phyloP scores from a whole-genome alignment of 2,113 vertebrate species.

The Gymnorhina tibicen region DNA sequence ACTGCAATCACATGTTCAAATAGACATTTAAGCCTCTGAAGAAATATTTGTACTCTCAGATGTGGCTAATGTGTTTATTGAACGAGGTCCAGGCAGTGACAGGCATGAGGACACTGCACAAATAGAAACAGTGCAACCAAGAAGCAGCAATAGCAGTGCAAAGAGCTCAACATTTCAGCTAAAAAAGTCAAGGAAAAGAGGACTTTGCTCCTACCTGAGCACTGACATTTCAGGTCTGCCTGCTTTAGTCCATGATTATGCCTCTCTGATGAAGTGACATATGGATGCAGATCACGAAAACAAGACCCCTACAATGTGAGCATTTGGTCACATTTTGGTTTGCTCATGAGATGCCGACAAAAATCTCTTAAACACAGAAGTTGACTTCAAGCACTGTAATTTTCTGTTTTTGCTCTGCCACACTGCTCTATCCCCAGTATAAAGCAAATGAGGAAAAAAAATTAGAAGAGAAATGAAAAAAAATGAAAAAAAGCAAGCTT shows the following conservation, averaged over 20 bases:
- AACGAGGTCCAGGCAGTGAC: conserved; percentile 51
- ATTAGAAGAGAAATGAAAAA: fast-evolving
- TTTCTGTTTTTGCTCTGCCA: not conserved
- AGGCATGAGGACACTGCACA: conserved; percentile 55
- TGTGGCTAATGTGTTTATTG: conserved; percentile 56
- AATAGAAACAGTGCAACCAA: conserved; percentile 51
- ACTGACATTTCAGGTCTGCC: conserved; percentile 20
- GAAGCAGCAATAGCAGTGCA: conserved; percentile 1
- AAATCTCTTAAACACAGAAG: not conserved
- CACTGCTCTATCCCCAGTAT: not conserved
- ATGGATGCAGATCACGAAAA: not conserved
- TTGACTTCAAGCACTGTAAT: not conserved
- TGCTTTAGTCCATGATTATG: not conserved
- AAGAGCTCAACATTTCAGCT: conserved; percentile 12
- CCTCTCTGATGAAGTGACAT: conserved; percentile 20
- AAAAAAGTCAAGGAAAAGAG: not conserved
- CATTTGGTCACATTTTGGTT: conserved; percentile 7
- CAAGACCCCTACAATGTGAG: conserved; percentile 34
- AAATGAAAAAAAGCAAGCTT: not conserved
- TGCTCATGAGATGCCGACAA: not conserved
- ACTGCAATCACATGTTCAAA: conserved; percentile 33
- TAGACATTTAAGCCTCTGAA: conserved; percentile 53
- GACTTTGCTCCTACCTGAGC: not conserved
- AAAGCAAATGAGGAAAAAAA: not conserved
- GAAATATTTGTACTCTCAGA: conserved; percentile 59